These are phyloP conservation scores for Glyphotaelius pellucidus DNA, from an alignment of 2,888 invertebrate species.

Conservation along the genomic window DNA sequence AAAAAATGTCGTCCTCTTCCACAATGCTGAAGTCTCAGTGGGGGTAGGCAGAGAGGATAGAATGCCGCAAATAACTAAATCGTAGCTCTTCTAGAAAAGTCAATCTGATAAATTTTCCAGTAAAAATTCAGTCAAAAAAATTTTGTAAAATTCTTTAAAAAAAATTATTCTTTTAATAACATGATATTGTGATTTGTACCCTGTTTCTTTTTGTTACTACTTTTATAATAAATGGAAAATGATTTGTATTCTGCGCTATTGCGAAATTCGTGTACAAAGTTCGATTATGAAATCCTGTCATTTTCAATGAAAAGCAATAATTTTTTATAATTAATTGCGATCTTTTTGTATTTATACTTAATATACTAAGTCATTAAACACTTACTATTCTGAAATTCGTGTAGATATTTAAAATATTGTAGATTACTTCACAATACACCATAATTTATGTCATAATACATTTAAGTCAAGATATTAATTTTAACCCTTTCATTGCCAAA, in stretches of 20 bases:
- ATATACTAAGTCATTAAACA: neutral
- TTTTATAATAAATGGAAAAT: neutral
- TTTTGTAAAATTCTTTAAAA: neutral
- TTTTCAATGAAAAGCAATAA: neutral
- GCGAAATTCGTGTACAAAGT: neutral
- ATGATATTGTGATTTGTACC: neutral
- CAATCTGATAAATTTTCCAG: neutral
- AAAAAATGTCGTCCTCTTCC: neutral
- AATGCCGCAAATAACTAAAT: neutral
- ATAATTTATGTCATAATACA: neutral
- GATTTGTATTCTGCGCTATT: neutral
- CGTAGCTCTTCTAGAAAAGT: neutral
- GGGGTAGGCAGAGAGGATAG: neutral
- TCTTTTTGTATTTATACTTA: neutral
- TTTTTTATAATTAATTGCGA: neutral
- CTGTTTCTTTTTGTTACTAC: neutral
- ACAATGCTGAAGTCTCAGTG: neutral
- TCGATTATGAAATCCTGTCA: neutral
- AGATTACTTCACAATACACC: neutral
- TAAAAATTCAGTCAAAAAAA: neutral
- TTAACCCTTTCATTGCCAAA: neutral
- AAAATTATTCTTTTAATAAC: neutral
- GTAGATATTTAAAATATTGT: neutral
- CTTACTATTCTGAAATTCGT: neutral
- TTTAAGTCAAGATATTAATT: neutral